Conservation (phyloP, 1,140 invertebrate genomes). For the Neotoxoptera formosana region DNA sequence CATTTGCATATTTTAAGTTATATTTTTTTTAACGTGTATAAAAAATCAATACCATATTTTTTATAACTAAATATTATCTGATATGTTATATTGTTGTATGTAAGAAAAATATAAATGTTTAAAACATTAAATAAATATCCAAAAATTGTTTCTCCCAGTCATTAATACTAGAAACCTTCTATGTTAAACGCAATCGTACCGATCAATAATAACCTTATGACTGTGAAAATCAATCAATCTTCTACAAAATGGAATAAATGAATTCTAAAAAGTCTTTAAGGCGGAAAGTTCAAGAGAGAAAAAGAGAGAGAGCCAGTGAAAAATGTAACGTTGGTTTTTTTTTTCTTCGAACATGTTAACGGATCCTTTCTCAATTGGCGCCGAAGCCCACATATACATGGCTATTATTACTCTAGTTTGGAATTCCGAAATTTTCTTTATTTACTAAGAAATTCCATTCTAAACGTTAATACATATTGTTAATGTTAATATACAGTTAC, state of each 20-base stretch:
- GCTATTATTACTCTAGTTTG: neutral
- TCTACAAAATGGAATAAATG: neutral
- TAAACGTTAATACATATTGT: neutral
- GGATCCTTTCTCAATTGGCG: neutral
- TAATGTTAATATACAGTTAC: neutral
- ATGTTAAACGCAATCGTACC: neutral
- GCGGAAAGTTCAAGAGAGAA: neutral
- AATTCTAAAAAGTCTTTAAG: slow-evolving; percentile 5
- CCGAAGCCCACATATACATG: neutral
- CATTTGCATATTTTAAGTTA: no score
- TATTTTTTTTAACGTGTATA: no score
- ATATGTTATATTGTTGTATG: neutral
- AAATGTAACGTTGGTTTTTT: neutral
- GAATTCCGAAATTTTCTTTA: neutral
- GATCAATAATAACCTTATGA: neutral
- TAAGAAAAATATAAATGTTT: neutral
- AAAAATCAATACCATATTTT: no score
- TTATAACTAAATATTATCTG: no score
- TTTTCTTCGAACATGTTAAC: neutral
- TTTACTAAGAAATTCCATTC: neutral
- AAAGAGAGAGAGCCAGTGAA: neutral
- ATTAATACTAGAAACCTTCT: neutral
- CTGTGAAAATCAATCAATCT: slow-evolving; percentile 9
- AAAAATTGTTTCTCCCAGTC: neutral
- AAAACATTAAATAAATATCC: neutral